phyloP scores from a whole-genome alignment of 2,113 vertebrate genomes.

The Acrocephalus arundinaceus region DNA sequence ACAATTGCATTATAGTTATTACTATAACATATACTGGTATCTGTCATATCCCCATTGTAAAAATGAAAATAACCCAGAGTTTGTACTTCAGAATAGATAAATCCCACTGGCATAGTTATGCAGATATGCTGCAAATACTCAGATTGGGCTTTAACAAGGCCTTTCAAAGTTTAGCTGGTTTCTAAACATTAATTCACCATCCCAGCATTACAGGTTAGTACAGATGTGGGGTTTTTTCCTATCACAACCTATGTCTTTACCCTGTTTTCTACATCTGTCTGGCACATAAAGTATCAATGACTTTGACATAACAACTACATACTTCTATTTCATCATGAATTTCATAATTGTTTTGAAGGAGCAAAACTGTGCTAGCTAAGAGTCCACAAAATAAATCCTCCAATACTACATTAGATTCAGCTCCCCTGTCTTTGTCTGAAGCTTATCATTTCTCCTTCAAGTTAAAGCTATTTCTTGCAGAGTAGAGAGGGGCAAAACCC shows the following conservation, averaged over 20 bases:
- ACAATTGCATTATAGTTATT: neutral
- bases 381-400: neutral
- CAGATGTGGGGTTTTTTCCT: neutral
- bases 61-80: neutral
- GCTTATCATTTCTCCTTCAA: neutral
- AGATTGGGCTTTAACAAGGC: constrained; percentile 28
- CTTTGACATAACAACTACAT: neutral
- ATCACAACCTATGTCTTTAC: neutral
- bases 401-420: neutral
- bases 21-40: neutral
- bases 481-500: neutral
- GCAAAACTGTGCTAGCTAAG: neutral
- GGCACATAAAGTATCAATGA: neutral
- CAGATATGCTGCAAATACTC: neutral
- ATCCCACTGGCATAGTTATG: neutral
- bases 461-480: neutral
- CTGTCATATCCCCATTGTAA: neutral
- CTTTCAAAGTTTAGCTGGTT: constrained; percentile 37
- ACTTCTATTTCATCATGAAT: neutral
- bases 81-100: neutral
- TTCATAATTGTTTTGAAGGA: neutral
- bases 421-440: neutral
- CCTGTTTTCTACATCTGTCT: neutral
- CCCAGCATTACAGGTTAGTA: neutral
- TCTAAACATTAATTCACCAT: neutral